Evolutionary conservation across 2,113 vertebrate species (phyloP).

Genomic region (Panthera leo): DNA sequence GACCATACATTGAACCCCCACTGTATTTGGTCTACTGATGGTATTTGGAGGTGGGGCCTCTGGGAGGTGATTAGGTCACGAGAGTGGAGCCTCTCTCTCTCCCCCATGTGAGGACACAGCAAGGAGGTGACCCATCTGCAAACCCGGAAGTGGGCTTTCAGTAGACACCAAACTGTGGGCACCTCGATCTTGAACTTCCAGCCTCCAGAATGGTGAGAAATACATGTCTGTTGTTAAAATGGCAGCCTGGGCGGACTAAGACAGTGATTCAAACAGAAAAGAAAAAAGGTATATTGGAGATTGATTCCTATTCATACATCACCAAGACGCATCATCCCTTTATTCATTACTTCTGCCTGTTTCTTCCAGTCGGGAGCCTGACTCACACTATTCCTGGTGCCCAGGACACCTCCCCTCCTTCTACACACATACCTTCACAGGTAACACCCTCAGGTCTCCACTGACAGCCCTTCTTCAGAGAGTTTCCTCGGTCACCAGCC

Average conservation of each 20-base stretch:
- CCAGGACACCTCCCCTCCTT: neutral
- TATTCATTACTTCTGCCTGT: neutral
- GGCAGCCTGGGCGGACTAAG: neutral
- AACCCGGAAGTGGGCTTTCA: neutral
- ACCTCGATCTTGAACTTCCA: neutral
- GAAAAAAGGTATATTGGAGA: neutral
- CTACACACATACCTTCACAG: neutral
- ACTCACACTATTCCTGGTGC: neutral
- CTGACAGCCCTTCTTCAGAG: neutral
- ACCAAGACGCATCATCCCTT: neutral
- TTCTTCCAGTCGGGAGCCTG: neutral
- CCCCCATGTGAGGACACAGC: neutral
- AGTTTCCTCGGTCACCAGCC: neutral
- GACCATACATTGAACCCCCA: neutral
- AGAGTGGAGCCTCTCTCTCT: neutral
- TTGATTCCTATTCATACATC: neutral
- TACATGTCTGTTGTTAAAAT: accelerated
- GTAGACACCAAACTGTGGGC: accelerated
- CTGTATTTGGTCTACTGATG: no score
- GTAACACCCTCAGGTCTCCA: neutral
- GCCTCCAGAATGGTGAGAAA: neutral
- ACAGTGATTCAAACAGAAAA: neutral
- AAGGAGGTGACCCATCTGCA: neutral
- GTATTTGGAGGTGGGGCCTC: neutral
- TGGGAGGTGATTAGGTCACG: neutral